Conservation (phyloP, 2,113 vertebrate species). For the Passerina amoena region DNA sequence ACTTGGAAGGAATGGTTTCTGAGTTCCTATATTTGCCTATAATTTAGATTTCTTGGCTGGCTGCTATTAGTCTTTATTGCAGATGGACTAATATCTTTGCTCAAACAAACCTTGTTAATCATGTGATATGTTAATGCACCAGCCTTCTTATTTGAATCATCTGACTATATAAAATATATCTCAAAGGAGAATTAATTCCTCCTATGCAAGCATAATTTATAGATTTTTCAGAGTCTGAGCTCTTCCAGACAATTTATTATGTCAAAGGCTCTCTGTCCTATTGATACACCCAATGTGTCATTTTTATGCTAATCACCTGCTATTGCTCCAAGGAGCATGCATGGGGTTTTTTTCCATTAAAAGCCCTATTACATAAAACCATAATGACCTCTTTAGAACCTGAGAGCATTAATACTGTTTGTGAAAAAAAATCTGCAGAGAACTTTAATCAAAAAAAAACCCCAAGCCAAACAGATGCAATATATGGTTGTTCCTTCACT, state of each 20-base stretch:
- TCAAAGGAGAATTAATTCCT: slow-evolving; percentile 21
- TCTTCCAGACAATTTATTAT: neutral
- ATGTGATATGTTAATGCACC: neutral
- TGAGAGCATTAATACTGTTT: neutral
- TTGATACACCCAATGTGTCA: neutral
- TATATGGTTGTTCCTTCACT: neutral
- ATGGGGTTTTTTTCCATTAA: neutral
- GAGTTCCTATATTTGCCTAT: neutral
- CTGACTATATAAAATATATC: neutral
- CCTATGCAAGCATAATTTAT: neutral
- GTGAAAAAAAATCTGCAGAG: neutral
- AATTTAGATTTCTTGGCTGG: neutral
- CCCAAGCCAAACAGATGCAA: neutral
- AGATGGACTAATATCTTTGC: neutral
- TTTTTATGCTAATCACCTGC: neutral
- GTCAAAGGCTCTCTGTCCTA: neutral
- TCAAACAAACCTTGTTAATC: neutral
- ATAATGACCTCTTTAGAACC: neutral
- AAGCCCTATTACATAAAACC: neutral
- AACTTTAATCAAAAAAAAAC: neutral
- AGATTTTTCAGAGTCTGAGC: slow-evolving; percentile 15
- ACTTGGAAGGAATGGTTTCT: neutral
- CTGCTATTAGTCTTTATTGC: neutral
- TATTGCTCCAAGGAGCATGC: neutral
- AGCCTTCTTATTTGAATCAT: neutral